Conservation (phyloP, 2,113 vertebrate species). For the Pterophyllum scalare region DNA sequence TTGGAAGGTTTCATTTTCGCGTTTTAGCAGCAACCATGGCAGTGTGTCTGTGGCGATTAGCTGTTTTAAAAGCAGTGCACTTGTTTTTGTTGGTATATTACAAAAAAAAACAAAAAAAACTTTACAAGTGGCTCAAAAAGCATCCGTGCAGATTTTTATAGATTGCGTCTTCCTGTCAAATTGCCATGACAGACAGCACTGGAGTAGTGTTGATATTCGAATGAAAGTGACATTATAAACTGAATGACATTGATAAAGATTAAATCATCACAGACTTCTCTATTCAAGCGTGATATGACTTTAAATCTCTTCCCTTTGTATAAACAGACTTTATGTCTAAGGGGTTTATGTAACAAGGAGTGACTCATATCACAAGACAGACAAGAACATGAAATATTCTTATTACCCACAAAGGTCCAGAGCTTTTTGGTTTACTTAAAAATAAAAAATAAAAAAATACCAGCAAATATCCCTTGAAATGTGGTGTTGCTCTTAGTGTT, state of each 20-base stretch:
- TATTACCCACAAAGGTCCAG: background rate
- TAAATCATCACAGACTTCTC: conserved; percentile 10
- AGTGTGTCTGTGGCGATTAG: background rate
- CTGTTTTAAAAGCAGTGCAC: background rate
- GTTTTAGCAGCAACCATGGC: background rate
- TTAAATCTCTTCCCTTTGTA: conserved; percentile 12
- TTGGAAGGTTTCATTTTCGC: background rate
- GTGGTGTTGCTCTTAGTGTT: background rate
- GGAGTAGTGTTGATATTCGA: background rate
- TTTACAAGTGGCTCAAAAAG: background rate
- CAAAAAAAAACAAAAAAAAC: background rate
- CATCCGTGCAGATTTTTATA: background rate
- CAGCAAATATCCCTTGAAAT: background rate
- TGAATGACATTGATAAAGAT: conserved; percentile 12
- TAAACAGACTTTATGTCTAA: conserved; percentile 10
- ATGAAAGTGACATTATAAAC: background rate
- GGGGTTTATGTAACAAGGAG: conserved; percentile 26
- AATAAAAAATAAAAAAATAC: background rate
- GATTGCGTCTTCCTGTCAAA: background rate
- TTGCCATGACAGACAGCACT: background rate
- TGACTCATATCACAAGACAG: conserved; percentile 39
- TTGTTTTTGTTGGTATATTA: background rate
- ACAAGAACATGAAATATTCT: conserved; percentile 19
- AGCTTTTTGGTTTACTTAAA: background rate
- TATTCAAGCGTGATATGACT: conserved; percentile 6